Conservation (phyloP, 2,888 invertebrate species). For the Drosophila kambysellisi region DNA sequence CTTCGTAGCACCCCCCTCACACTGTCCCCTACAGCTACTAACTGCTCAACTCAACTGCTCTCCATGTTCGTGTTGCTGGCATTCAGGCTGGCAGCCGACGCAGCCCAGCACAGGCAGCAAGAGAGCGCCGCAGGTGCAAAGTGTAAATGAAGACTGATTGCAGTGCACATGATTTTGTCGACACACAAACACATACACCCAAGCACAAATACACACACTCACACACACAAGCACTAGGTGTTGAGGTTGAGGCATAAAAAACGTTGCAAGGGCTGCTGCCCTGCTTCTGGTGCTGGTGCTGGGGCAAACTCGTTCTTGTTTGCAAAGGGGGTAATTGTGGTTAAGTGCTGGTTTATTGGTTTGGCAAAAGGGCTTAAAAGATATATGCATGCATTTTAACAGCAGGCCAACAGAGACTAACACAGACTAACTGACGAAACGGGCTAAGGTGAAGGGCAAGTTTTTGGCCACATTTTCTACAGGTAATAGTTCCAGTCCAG, state of each 20-base stretch:
- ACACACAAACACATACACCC: slow-evolving; percentile 40
- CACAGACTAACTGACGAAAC: slow-evolving; percentile 41
- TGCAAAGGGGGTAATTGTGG: slow-evolving; percentile 80
- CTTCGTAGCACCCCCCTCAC: neutral
- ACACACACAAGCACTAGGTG: slow-evolving; percentile 18
- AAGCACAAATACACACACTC: neutral
- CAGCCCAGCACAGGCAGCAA: slow-evolving; percentile 49
- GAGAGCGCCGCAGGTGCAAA: slow-evolving; percentile 72
- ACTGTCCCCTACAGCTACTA: slow-evolving; percentile 23
- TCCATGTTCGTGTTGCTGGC: slow-evolving; percentile 59
- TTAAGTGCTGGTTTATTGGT: slow-evolving; percentile 82
- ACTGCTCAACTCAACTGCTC: slow-evolving; percentile 51
- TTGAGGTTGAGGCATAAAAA: slow-evolving; percentile 56
- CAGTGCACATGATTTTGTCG: slow-evolving; percentile 77
- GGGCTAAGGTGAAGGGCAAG: slow-evolving; percentile 64
- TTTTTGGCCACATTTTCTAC: slow-evolving; percentile 25
- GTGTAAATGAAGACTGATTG: slow-evolving; percentile 83
- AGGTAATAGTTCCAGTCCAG: slow-evolving; percentile 2
- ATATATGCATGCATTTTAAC: slow-evolving; percentile 61
- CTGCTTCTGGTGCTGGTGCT: slow-evolving; percentile 24
- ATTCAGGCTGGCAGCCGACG: slow-evolving; percentile 37
- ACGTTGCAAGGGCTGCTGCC: slow-evolving; percentile 57
- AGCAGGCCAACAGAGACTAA: slow-evolving; percentile 35
- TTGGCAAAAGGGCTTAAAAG: slow-evolving; percentile 77
- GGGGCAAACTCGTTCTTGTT: slow-evolving; percentile 62